Conservation (phyloP, 2,888 invertebrate species). For the Drosophila rubida region DNA sequence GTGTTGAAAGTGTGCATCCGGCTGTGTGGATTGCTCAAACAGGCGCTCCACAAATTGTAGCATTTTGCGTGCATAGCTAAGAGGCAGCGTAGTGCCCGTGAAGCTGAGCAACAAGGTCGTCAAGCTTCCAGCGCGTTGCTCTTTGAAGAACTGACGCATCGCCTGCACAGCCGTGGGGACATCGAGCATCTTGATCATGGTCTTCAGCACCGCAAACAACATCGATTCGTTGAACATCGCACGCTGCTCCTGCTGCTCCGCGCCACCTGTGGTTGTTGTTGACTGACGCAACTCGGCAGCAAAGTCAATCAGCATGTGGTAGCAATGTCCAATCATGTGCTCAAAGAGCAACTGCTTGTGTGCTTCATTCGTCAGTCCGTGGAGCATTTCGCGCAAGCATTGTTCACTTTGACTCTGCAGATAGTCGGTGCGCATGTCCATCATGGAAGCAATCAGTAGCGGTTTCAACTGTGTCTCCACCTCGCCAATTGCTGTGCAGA, state of each 20-base stretch:
- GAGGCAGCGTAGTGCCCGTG: constrained; percentile 89
- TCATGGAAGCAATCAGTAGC: constrained; percentile 87
- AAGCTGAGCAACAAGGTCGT: constrained; percentile 93
- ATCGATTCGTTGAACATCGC: constrained; percentile 82
- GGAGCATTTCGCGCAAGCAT: constrained; percentile 86
- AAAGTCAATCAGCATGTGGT: constrained; percentile 88
- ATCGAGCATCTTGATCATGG: constrained; percentile 94
- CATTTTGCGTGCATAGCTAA: constrained; percentile 90
- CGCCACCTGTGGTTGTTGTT: constrained; percentile 9
- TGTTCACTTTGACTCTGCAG: constrained; percentile 88
- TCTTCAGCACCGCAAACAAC: constrained; percentile 86
- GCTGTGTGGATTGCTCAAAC: constrained; percentile 88
- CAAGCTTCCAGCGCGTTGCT: constrained; percentile 88
- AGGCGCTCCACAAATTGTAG: constrained; percentile 92
- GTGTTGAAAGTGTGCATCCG: constrained; percentile 87
- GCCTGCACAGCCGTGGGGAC: constrained; percentile 93
- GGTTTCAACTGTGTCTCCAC: constrained; percentile 80
- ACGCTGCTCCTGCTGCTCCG: constrained; percentile 54
- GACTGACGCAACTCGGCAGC: constrained; percentile 83
- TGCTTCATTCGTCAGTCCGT: constrained; percentile 86
- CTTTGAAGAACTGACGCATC: constrained; percentile 92
- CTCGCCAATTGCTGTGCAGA: constrained; percentile 53
- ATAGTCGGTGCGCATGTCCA: constrained; percentile 91
- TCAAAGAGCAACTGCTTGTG: constrained; percentile 88
- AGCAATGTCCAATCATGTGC: constrained; percentile 88